Evolutionary conservation across 2,113 vertebrate species (phyloP), one percentile per base, ranked within the genome.

Genomic region (Pluvianellus socialis): DNA sequence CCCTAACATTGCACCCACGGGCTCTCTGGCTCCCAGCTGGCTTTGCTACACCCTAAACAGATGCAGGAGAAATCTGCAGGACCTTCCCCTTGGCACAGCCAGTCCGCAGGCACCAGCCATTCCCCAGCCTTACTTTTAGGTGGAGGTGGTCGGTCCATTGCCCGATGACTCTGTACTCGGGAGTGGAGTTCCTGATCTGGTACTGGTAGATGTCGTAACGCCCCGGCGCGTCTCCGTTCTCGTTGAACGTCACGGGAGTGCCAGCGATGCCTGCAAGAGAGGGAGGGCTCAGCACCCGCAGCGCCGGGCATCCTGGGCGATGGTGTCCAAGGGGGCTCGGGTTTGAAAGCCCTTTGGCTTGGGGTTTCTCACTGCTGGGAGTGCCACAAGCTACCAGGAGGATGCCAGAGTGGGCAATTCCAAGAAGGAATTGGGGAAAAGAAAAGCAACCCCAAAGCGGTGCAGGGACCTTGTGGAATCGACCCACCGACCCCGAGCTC

Each of bases 131-230:
- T 98, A 99, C 99, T 76, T 99, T 98, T 44, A 99, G 98, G 95
- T 99, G 97, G 50, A 99, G 98, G 75, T 99, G 98, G 95, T 99
- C 99, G 0, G 98, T 99, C 99, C 99, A 99, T 56, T 99, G 98
- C 68, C 99, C 99, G 0, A 99, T 99, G 97, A 99, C 99, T 97
- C 98, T 99, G 98, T 99, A 99, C 92, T 99, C 99, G 0, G 98
- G 98, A 3, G 98, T 99, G 91, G 98, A 98, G 23, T 99, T 99
- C 85, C 97, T 98, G 62, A 99, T 98, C 97, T 99, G 99, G 97
- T 99, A 99, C 95, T 99, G 99, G 97, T 99, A 99, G 97, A 99
- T 99, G 96, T 99, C 99, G 0, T 99, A 99, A 55, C 99, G 99
- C 22, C 99, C 99, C 0, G 99, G 99, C 0, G 99, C 99, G 1